Base-by-base conservation (phyloP, 2,888 invertebrate species). In the Heterodera filipjevi region DNA sequence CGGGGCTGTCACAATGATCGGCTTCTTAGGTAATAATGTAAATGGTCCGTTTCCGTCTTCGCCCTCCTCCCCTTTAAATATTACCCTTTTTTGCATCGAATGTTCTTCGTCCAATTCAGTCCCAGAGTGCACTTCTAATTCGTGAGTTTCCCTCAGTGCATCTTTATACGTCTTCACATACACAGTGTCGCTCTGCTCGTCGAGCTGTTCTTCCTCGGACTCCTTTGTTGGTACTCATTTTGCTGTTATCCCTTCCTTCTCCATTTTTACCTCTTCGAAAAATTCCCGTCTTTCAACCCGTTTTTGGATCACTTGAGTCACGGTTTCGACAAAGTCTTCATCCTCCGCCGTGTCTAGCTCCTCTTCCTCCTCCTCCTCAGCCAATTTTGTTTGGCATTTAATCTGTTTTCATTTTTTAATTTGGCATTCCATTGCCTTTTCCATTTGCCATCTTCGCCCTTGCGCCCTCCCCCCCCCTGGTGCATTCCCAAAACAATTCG, bases 251-350 rank as follows among this genome's bases (percentile, higher is more conserved):
- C 77, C 33, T 81, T 82, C 0, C 82, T 80, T 39, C 16, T 80
- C 83, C 16, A 66, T 77, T 49, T 35, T 68, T 8, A 73, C 79
- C n/a, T 83, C 77, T 19, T 73, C 83, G n/a, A 53, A 44, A 14
- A 81, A 32, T 44, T 77, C 66, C 71, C 81, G 80, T 2, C 33
- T 33, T 44, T 81, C 76, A 14, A 83, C 80, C 27, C 66, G 39
- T 27, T 83, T 83, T 35, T 76, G 75, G 6, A 84, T 76, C 39
- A 82, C 74, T 32, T 80, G 81, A 30, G 82, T 82, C 64, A 82
- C 72, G 10, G 82, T 77, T 53, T 82, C 81, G n/a, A 68, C 27
- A 59, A 79, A 64, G 49, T 80, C 75, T 5, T 64, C 75, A 22
- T 68, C 68, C 8, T 68, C 33, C 32, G 32, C 68, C 30, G 19